Conservation (phyloP, 2,113 vertebrate genomes). For the Rhombomys opimus region DNA sequence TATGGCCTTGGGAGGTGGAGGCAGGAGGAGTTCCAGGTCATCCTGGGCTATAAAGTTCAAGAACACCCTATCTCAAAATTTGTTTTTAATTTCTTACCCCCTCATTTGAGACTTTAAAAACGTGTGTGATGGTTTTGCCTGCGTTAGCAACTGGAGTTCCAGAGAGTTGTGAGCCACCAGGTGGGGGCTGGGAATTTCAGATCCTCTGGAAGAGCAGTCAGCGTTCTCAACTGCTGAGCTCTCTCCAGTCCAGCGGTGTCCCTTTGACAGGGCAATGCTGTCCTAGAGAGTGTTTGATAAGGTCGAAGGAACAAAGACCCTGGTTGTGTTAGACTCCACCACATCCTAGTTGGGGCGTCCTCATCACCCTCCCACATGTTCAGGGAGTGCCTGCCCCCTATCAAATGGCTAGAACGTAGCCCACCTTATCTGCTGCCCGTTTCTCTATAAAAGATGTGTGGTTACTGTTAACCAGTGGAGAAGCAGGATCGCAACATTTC, state of each 20-base stretch:
- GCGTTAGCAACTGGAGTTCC: neutral
- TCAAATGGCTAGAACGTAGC: neutral
- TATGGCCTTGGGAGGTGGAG: neutral
- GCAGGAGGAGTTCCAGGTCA: neutral
- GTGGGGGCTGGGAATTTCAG: neutral
- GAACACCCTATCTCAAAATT: neutral
- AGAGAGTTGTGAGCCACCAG: neutral
- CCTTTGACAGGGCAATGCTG: neutral
- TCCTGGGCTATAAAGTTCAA: neutral
- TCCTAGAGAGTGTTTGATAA: neutral
- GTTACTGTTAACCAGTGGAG: neutral
- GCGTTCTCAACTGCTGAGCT: neutral
- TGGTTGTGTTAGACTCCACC: neutral
- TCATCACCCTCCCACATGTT: neutral
- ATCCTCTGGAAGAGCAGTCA: neutral
- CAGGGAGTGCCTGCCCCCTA: neutral
- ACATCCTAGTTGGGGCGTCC: no score
- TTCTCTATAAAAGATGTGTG: neutral
- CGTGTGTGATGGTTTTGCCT: neutral
- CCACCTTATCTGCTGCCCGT: neutral
- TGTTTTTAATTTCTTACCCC: neutral
- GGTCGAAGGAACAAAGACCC: neutral
- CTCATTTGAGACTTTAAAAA: neutral
- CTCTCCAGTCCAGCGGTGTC: neutral
- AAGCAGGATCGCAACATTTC: neutral